Base-by-base conservation (phyloP, 2,797 vertebrate species). In the Microctenopoma lineatum region DNA sequence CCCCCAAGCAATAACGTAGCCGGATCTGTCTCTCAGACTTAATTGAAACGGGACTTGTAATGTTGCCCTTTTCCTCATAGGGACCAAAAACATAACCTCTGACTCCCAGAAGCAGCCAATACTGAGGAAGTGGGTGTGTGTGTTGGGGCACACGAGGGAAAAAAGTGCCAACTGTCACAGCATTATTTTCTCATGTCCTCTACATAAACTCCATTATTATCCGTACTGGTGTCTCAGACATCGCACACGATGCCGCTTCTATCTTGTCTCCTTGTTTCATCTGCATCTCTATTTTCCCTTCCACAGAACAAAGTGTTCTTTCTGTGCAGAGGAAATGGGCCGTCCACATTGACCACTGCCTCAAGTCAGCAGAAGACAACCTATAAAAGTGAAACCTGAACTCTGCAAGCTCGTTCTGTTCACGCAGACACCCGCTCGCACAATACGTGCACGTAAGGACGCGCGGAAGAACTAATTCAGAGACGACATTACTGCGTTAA, bases 21-120 rank as follows among this genome's bases (percentile, higher is more conserved):
- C 73, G 87, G 90, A 86, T 88, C 87, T 87, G 90, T 68, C 81
- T 89, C 92, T 92, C 91, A 92, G 86, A 92, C 92, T 94, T 94
- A 94, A 95, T 94, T 92, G 93, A 95, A 95, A 94, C 71, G 89
- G 89, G 93, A 94, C 93, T 92, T 90, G 88, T 88, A 91, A 92
- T 90, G 92, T 90, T 90, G 18, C 68, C 80, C 86, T 92, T 93
- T 92, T 92, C 89, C 84, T 88, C 89, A 12, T 67, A 75, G 85
- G 89, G 92, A 93, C 90, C 80, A 87, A 93, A 92, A 93, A 92
- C 90, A 91, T 92, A 93, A 94, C 90, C 91, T 95, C 88, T 93
- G 94, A 95, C 92, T 90, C 87, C 89, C 86, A 85, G 85, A 74
- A 89, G 85, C 87, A 93, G 87, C 88, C 90, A 92, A 89, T 80